phyloP scores from a whole-genome alignment of 2,888 invertebrate species.

The Conchocele bisecta region DNA sequence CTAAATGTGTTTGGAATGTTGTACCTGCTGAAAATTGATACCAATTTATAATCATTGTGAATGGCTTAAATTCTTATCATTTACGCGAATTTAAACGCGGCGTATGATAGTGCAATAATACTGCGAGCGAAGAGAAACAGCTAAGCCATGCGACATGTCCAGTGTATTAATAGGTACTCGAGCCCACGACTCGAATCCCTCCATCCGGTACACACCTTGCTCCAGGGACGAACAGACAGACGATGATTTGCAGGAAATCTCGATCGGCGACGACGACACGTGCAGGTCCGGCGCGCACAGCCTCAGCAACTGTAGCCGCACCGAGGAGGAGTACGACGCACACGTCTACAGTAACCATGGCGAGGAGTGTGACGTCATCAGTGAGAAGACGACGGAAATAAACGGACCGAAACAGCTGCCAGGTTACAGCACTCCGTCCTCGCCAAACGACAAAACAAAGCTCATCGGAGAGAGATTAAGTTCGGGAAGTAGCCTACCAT shows the following conservation, averaged over 20 bases:
- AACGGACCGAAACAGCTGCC: conserved; percentile 87
- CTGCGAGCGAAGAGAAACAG: too few species aligned
- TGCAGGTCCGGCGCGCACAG: conserved; percentile 71
- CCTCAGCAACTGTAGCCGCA: conserved; percentile 48
- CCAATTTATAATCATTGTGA: too few species aligned
- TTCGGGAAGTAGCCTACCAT: conserved; percentile 84
- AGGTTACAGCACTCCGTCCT: conserved; percentile 80
- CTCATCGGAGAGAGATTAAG: conserved; percentile 84
- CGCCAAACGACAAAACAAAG: conserved; percentile 67
- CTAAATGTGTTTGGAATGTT: too few species aligned
- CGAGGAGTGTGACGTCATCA: conserved; percentile 30
- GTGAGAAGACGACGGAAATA: conserved; percentile 40
- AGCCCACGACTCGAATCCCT: conserved; percentile 63
- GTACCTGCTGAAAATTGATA: too few species aligned
- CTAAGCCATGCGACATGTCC: conserved; percentile 69
- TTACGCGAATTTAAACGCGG: too few species aligned
- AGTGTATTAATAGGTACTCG: conserved; percentile 63
- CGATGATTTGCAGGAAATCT: conserved; percentile 86
- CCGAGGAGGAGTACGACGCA: conserved; percentile 85
- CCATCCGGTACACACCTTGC: conserved; percentile 82
- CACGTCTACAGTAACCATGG: conserved; percentile 76
- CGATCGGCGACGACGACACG: conserved; percentile 86
- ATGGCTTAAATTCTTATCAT: too few species aligned
- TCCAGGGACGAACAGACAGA: conserved; percentile 76
- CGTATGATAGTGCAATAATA: too few species aligned